A percentile compares a stretch with the other conserved stretches of the same genome.
phyloP scores from a whole-genome alignment of 2,888 invertebrate species.

The Trachelus iudaicus region DNA sequence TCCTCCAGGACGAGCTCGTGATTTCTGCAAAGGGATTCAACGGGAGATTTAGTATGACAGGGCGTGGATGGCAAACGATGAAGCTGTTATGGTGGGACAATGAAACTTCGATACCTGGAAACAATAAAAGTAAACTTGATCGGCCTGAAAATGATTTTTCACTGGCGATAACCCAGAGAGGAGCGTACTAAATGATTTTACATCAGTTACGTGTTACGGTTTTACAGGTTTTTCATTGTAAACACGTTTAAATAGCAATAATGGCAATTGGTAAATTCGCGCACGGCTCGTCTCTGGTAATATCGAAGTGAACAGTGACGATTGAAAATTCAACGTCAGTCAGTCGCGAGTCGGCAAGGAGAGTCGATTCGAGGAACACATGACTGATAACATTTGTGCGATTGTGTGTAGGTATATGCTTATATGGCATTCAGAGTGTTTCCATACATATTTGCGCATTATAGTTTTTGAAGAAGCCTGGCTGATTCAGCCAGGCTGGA shows the following conservation, averaged over 20 bases:
- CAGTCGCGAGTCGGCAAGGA: background rate
- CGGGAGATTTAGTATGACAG: conserved; percentile 59
- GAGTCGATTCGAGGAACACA: background rate
- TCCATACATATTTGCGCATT: conserved; percentile 6
- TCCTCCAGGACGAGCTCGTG: conserved; percentile 28
- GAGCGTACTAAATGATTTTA: background rate
- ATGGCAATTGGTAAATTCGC: background rate
- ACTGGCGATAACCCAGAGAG: conserved; percentile 5
- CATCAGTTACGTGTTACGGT: no score
- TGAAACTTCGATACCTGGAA: conserved; percentile 62
- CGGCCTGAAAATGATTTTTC: conserved; percentile 12
- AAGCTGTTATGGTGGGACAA: conserved; percentile 55
- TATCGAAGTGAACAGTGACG: background rate
- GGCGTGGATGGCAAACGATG: conserved; percentile 42
- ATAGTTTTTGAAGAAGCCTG: conserved; percentile 33
- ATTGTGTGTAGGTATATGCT: background rate
- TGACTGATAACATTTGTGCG: background rate
- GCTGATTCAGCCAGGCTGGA: conserved; percentile 62
- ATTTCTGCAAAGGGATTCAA: conserved; percentile 64
- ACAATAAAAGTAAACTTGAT: conserved; percentile 27
- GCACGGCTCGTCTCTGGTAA: background rate
- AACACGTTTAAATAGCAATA: background rate
- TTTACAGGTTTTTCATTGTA: background rate
- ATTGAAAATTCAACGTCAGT: background rate
- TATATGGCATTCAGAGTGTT: conserved; percentile 6